Evolutionary conservation across 2,888 invertebrate species (phyloP), one percentile per base, ranked within the genome.

Genomic region (Herminia tarsipennalis): DNA sequence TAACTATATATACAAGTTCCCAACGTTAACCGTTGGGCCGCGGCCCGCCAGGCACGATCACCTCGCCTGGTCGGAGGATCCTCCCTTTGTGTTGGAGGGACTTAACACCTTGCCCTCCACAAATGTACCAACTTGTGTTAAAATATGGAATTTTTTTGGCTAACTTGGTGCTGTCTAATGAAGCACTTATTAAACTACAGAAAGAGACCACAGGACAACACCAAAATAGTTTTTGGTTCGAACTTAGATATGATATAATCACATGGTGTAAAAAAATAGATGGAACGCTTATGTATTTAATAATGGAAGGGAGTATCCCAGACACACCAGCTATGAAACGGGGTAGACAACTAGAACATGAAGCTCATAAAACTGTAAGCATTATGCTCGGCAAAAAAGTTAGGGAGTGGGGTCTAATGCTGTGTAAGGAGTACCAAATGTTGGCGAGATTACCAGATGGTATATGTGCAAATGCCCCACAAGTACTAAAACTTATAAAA

Each of bases 361-460:
- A 56, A 20, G 59, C 59, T 0, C 29, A 58, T 17, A 27, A 55
- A 42, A 62, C 38, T 1, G 66, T 68, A 0, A 28, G 25, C 4
- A 24, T 3, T 1, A 60, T 40, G 42, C 33, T 66, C 3, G 36
- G 22, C 5, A 62, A 56, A 48, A 57, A 56, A 49, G 62, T 62
- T 22, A 51, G 48, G 0, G 47, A 55, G 6, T 56, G 60, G 59
- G 66, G 69, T 0, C 18, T 69, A 0, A 17, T 65, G 4, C 4
- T 68, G 5, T 36, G 10, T 24, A 13, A 35, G 20, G 16, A 65
- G 4, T 58, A 56, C 36, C 65, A 63, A 1, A 70, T 67, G 57
- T 37, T 69, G 25, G 70, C 68, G 16, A 67, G 54, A n/a, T 69
- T 69, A 3, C 68, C 66, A 29, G 69, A 73, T 63, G 66, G 69